Evolutionary conservation across 2,797 vertebrate genomes (phyloP).

Genomic region (Phoeniculus purpureus): DNA sequence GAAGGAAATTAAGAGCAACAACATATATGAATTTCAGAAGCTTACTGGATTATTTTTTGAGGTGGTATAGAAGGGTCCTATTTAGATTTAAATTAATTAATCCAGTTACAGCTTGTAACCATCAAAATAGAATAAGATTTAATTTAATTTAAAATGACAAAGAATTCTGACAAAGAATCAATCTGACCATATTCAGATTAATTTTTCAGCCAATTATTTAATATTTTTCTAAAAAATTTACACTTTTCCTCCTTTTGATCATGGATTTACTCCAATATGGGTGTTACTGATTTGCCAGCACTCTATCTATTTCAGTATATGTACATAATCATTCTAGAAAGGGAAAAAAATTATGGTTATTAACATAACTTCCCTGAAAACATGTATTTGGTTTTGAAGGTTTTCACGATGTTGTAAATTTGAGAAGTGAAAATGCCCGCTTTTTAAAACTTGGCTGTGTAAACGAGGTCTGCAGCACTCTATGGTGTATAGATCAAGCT

Average conservation of each 20-base stretch:
- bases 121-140: not conserved
- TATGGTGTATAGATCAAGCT: not conserved
- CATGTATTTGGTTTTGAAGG: not conserved
- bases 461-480: not conserved
- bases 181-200: not conserved
- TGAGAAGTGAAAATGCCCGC: not conserved
- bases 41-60: not conserved
- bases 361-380: not conserved
- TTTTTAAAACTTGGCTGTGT: not conserved
- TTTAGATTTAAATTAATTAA: not conserved
- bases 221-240: not conserved
- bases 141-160: not conserved
- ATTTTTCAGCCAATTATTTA: not conserved
- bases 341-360: not conserved
- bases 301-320: not conserved
- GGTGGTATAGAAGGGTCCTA: not conserved
- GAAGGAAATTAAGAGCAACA: not conserved
- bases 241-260: not conserved
- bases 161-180: not conserved
- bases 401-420: conserved; percentile 1
- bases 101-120: not conserved
- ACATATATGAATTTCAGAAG: not conserved
- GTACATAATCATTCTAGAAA: not conserved
- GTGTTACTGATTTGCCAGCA: not conserved
- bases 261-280: not conserved